phyloP scores from a whole-genome alignment of 2,888 invertebrate genomes.

The Heliconius ismenius region DNA sequence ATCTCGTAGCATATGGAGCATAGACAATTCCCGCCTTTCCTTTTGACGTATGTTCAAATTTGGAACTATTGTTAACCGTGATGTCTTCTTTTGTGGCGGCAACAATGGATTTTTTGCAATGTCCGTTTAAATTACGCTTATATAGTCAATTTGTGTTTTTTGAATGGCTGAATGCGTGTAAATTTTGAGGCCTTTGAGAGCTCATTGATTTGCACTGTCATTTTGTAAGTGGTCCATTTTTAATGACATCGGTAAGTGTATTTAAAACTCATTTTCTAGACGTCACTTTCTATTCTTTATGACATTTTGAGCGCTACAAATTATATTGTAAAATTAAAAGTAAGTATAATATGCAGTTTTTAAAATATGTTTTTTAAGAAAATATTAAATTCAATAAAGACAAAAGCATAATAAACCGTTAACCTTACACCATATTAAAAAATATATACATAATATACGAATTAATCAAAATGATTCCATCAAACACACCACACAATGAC shows the following conservation, averaged over 20 bases:
- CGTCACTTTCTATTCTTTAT: constrained; percentile 18
- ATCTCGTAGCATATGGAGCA: constrained; percentile 77
- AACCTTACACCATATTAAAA: neutral
- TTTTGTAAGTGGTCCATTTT: constrained; percentile 70
- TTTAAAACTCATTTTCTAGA: constrained; percentile 54
- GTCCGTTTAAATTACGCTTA: constrained; percentile 67
- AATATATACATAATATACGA: neutral
- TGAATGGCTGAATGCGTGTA: constrained; percentile 62
- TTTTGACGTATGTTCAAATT: constrained; percentile 65
- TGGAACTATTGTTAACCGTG: constrained; percentile 65
- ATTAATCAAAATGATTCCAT: constrained; percentile 24
- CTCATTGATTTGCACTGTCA: constrained; percentile 70
- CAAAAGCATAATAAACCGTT: neutral
- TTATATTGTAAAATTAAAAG: neutral
- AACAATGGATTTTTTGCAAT: constrained; percentile 76
- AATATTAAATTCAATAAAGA: neutral
- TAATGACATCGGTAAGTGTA: constrained; percentile 53
- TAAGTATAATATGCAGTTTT: neutral
- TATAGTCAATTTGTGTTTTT: constrained; percentile 60
- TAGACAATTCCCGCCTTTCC: constrained; percentile 67
- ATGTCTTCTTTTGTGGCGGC: constrained; percentile 77
- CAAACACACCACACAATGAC: constrained; percentile 30
- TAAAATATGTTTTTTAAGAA: neutral
- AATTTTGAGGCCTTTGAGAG: constrained; percentile 63
- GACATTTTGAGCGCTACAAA: neutral